These are phyloP conservation scores for Chionis minor DNA, from an alignment of 2,113 vertebrate species.

Conservation along the genomic window DNA sequence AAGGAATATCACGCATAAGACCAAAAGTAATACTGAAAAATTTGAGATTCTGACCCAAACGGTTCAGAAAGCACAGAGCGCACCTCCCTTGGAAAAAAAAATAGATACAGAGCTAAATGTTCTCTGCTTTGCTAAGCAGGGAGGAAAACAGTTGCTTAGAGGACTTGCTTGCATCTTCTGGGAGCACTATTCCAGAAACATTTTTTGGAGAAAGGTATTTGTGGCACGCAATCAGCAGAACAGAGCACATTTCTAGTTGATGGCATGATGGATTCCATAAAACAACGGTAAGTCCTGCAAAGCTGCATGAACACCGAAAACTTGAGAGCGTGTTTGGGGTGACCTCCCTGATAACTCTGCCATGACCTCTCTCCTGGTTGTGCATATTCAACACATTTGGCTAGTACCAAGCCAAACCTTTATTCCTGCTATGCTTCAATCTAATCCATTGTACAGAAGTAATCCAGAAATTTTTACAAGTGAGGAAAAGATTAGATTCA, in stretches of 20 bases:
- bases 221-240: not conserved
- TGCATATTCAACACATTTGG: not conserved
- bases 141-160: not conserved
- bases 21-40: conserved; percentile 26
- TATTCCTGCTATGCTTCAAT: not conserved
- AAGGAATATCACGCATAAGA: not conserved
- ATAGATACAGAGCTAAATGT: not conserved
- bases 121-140: not conserved
- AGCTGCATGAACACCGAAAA: not conserved
- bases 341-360: not conserved
- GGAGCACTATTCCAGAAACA: not conserved
- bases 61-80: not conserved
- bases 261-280: not conserved
- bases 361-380: not conserved
- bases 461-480: not conserved
- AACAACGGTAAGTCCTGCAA: not conserved
- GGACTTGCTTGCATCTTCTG: not conserved
- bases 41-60: not conserved
- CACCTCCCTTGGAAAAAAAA: not conserved
- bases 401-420: not conserved
- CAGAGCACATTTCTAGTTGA: not conserved
- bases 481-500: not conserved
- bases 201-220: not conserved
- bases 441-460: not conserved
- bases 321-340: not conserved